Percentiles rank a stretch among this genome's conserved stretches.
Conservation (phyloP, 2,888 invertebrate genomes). For the Buathra laborator region DNA sequence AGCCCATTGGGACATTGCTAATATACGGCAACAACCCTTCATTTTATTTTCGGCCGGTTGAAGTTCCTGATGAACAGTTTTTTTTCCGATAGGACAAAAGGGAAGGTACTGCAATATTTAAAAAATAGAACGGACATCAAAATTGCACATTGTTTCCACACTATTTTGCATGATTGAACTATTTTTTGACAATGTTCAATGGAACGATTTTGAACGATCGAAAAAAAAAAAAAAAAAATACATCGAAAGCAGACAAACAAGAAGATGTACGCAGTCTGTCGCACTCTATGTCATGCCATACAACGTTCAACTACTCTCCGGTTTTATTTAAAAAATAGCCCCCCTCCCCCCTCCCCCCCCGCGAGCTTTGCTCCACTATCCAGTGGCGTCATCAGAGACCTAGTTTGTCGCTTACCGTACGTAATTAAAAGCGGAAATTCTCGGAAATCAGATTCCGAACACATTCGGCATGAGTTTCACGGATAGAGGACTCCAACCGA, state of each 20-base stretch:
- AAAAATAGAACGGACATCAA: background rate
- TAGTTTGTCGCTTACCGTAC: slow-evolving; percentile 25
- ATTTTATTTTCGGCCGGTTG: background rate
- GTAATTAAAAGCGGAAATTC: slow-evolving; percentile 45
- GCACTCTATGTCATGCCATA: background rate
- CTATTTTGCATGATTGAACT: too few relatives aligned
- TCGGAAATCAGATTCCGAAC: slow-evolving; percentile 35
- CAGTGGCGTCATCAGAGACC: slow-evolving; percentile 19
- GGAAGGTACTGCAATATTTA: background rate
- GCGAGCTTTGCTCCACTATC: slow-evolving; percentile 1
- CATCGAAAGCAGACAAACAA: background rate
- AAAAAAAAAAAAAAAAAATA: background rate
- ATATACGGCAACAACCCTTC: background rate
- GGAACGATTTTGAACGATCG: background rate
- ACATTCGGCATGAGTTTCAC: slow-evolving; percentile 11
- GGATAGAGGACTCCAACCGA: background rate
- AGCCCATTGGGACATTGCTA: too few relatives aligned
- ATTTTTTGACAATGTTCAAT: background rate
- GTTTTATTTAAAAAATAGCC: slow-evolving; percentile 33
- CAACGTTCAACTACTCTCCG: slow-evolving; percentile 3
- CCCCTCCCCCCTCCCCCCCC: background rate
- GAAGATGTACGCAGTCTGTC: slow-evolving; percentile 9
- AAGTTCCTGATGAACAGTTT: background rate
- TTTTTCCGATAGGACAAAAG: background rate
- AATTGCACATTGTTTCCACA: background rate